These are phyloP conservation scores for Drosophila quadrilineata DNA, from an alignment of 1,140 invertebrate species.

Conservation along the genomic window DNA sequence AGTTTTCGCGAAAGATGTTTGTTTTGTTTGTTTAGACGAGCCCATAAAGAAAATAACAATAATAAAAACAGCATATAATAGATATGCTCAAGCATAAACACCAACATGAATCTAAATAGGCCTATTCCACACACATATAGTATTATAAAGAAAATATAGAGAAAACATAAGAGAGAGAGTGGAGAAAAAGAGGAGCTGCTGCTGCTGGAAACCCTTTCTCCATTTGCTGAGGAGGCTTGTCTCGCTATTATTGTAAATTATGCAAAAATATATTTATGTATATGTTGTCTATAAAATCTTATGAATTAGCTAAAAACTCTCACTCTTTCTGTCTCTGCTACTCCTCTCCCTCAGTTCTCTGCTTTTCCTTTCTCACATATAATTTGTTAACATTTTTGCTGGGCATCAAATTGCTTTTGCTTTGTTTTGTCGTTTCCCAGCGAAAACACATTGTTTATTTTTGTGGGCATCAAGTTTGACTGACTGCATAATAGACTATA, in stretches of 20 bases:
- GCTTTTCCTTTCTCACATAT: too few relatives aligned
- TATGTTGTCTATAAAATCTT: constrained; percentile 1
- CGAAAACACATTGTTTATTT: constrained; percentile 11
- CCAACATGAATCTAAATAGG: too few relatives aligned
- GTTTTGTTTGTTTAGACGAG: too few relatives aligned
- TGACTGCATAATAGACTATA: too few relatives aligned
- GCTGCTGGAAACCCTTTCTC: too few relatives aligned
- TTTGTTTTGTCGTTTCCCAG: background rate
- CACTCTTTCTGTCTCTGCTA: too few relatives aligned
- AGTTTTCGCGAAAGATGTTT: constrained; percentile 76
- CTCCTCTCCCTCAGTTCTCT: too few relatives aligned
- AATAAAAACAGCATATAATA: constrained; percentile 11
- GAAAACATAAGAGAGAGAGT: constrained; percentile 13
- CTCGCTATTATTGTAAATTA: too few relatives aligned
- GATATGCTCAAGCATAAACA: constrained; percentile 4
- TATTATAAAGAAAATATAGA: background rate
- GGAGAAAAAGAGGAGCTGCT: background rate
- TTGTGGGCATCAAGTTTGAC: background rate
- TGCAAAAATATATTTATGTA: constrained; percentile 4
- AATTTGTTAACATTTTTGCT: too few relatives aligned
- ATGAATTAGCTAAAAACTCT: background rate
- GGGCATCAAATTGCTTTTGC: background rate
- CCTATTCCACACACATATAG: background rate
- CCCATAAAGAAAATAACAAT: too few relatives aligned
- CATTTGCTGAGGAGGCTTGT: too few relatives aligned